A percentile compares a stretch with the other conserved stretches of the same genome.
These are phyloP conservation scores for Trimorus sp. DNA, from an alignment of 2,888 invertebrate species.

Conservation along the genomic window DNA sequence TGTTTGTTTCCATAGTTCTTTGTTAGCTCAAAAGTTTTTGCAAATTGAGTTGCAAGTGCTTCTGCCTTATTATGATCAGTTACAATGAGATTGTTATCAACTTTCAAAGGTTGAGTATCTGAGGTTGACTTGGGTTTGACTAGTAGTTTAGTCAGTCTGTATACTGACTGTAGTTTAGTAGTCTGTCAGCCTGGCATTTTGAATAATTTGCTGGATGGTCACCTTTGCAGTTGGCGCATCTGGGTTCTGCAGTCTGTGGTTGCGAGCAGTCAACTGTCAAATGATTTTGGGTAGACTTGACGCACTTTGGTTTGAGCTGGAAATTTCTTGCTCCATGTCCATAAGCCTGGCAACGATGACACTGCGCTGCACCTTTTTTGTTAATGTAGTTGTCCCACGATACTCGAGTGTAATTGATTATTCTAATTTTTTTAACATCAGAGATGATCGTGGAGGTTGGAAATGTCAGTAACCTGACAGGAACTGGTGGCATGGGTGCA, in stretches of 20 bases:
- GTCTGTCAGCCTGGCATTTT: too few relatives aligned
- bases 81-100: not conserved
- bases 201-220: too few relatives aligned
- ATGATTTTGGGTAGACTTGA: too few relatives aligned
- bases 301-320: too few relatives aligned
- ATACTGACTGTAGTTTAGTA: too few relatives aligned
- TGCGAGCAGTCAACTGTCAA: too few relatives aligned
- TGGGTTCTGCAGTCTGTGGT: too few relatives aligned
- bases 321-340: slow-evolving; percentile 34
- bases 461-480: slow-evolving; percentile 14
- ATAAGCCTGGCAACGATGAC: slow-evolving; percentile 19
- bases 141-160: slow-evolving; percentile 9
- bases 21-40: slow-evolving; percentile 13
- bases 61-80: slow-evolving; percentile 13
- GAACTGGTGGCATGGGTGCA: slow-evolving; percentile 1
- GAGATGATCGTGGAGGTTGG: not conserved
- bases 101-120: not conserved
- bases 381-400: slow-evolving; percentile 12
- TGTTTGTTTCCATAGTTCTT: slow-evolving; percentile 8
- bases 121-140: not conserved
- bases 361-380: slow-evolving; percentile 10
- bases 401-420: not conserved
- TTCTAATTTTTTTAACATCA: not conserved
- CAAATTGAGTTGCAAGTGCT: slow-evolving; percentile 18
- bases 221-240: too few relatives aligned